Conservation (phyloP, 1,140 invertebrate genomes). For the Adoxophyes honmai region DNA sequence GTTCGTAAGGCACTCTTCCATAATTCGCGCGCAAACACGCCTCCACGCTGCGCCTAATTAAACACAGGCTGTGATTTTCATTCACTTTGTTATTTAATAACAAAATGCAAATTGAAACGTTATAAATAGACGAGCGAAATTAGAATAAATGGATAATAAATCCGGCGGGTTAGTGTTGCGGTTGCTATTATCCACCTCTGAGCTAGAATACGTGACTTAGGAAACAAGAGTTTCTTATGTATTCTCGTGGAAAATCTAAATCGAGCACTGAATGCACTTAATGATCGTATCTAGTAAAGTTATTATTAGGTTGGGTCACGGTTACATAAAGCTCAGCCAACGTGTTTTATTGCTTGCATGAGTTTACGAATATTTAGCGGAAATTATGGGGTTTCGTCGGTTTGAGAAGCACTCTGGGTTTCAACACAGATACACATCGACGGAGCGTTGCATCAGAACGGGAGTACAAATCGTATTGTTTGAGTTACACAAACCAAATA, state of each 20-base stretch:
- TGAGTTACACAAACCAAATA: background rate
- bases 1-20: background rate
- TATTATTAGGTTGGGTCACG: constrained; percentile 7
- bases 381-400: background rate
- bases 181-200: background rate
- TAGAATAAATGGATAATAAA: constrained; percentile 16
- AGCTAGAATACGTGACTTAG: constrained; percentile 2
- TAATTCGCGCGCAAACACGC: background rate
- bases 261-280: background rate
- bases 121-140: constrained; percentile 13
- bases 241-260: constrained; percentile 3
- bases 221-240: constrained; percentile 2
- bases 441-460: constrained; percentile 4
- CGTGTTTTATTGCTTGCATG: constrained; percentile 1
- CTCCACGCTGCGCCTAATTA: background rate
- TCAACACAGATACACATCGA: background rate
- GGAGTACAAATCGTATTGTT: constrained; percentile 2
- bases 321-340: background rate
- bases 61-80: constrained; percentile 4
- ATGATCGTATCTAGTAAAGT: background rate
- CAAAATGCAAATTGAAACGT: constrained; percentile 11
- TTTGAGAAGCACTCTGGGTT: background rate
- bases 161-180: background rate
- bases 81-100: constrained; percentile 9
- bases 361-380: background rate